phyloP scores from a whole-genome alignment of 2,888 invertebrate species.

The Drosophila falleni region DNA sequence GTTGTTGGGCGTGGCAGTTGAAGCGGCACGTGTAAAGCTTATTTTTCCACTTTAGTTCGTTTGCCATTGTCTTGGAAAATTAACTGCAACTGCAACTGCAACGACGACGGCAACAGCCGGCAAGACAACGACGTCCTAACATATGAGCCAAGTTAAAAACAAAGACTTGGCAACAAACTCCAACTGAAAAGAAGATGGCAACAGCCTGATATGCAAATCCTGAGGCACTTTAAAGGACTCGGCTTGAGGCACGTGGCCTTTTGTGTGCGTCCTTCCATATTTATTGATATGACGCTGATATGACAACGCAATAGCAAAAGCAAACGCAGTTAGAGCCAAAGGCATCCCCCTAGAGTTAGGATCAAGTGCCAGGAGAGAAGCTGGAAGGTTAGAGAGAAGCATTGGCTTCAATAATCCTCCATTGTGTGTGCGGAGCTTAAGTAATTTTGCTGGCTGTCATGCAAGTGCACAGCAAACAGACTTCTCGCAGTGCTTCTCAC shows the following conservation, averaged over 20 bases:
- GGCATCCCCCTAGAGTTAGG: constrained; percentile 4
- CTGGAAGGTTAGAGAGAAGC: constrained; percentile 15
- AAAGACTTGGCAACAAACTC: constrained; percentile 44
- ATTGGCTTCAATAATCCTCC: constrained; percentile 58
- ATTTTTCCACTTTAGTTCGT: constrained; percentile 64
- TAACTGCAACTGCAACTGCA: constrained; percentile 65
- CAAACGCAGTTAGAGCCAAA: constrained; percentile 18
- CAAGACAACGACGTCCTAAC: constrained; percentile 46
- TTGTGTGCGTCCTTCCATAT: constrained; percentile 72
- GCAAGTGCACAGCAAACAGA: constrained; percentile 78
- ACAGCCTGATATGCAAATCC: constrained; percentile 70
- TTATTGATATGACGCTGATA: constrained; percentile 80
- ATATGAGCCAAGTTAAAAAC: constrained; percentile 59
- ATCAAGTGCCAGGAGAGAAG: constrained; percentile 41
- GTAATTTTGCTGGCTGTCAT: constrained; percentile 74
- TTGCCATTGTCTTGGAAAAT: constrained; percentile 78
- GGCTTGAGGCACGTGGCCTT: constrained; percentile 53
- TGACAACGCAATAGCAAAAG: constrained; percentile 61
- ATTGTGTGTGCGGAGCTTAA: constrained; percentile 62
- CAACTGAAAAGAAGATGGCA: constrained; percentile 40
- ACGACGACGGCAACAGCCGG: constrained; percentile 46
- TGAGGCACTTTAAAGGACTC: constrained; percentile 27
- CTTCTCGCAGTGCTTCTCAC: constrained; percentile 17
- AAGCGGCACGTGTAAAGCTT: constrained; percentile 76
- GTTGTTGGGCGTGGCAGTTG: constrained; percentile 56